Evolutionary conservation across 1,140 invertebrate genomes (phyloP), one percentile per base, ranked within the genome.

Genomic region (Nasonia vitripennis): DNA sequence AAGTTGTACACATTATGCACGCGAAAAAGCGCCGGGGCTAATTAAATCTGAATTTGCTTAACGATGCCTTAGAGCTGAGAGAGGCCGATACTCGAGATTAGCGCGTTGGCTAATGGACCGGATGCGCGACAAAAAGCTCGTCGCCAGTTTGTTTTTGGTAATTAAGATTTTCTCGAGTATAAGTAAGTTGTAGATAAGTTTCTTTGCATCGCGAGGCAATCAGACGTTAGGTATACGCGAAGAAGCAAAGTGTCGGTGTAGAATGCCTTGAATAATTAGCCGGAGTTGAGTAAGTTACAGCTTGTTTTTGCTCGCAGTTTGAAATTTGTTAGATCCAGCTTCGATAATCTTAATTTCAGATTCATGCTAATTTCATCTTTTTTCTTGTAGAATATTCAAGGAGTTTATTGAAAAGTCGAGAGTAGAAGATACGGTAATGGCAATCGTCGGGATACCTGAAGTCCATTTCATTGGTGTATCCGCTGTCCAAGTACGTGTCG

Each of bases 401-500:
- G 34, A 37, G 0, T 37, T 37, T 6, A 37, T 37, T 37, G 34
- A 37, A 37, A 37, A 37, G 34, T 37, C 41, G 14, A 67, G 34
- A 67, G 62, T 5, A 67, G 11, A 67, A 67, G 62, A 20, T 67
- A 11, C 3, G 11, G 5, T 67, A n/a, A 67, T 37, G n/a, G 11
- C 20, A 1, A 9, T 67, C 62, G n/a, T 67, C 20, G 7, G 27
- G 14, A 94, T 92, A 97, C 96, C 96, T 96, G 91, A 96, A 95
- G 91, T 97, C 96, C 87, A 97, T 94, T 90, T 97, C 96, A 89
- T 96, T 97, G 2, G 95, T 95, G 87, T 96, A 97, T 10, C 96
- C 96, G 85, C 96, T 95, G 55, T 96, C 96, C 34, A 96, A 94
- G 83, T 95, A 96, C 71, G 95, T 95, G 85, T 97, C 96, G 85